phyloP scores from a whole-genome alignment of 2,888 invertebrate genomes.

The Ormyrus labotus region DNA sequence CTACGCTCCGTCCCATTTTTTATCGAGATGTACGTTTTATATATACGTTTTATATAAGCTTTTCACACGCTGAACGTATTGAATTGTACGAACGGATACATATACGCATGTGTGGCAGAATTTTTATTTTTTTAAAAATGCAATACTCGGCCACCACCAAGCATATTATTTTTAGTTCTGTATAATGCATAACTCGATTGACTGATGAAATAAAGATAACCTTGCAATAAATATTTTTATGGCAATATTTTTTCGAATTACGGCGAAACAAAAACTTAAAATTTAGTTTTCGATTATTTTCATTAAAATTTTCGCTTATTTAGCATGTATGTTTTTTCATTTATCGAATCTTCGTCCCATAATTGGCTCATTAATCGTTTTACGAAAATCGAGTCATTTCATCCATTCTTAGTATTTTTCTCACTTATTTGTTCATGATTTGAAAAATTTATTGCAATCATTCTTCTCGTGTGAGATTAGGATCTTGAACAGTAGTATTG shows the following conservation, averaged over 20 bases:
- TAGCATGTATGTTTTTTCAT: slow-evolving; percentile 33
- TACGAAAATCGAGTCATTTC: not conserved
- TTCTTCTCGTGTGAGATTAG: not conserved
- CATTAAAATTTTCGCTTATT: slow-evolving; percentile 11
- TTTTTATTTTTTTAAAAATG: slow-evolving; percentile 31
- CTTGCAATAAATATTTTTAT: slow-evolving; percentile 34
- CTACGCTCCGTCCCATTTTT: slow-evolving; percentile 59
- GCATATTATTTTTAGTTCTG: slow-evolving; percentile 16
- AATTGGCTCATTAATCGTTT: not conserved
- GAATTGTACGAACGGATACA: not conserved
- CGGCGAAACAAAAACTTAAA: not conserved
- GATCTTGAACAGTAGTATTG: too few species aligned
- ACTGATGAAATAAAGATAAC: slow-evolving; percentile 15
- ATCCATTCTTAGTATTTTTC: not conserved
- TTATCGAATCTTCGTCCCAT: slow-evolving; percentile 6
- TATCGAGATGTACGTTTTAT: slow-evolving; percentile 36
- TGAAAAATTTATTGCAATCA: not conserved
- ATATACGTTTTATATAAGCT: slow-evolving; percentile 46
- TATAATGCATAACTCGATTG: slow-evolving; percentile 10
- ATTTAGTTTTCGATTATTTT: not conserved
- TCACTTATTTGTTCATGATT: not conserved
- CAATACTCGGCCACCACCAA: slow-evolving; percentile 33
- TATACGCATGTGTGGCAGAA: not conserved
- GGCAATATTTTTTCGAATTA: slow-evolving; percentile 11
- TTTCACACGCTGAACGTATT: slow-evolving; percentile 38